phyloP scores from a whole-genome alignment of 2,888 invertebrate species.

The Punctoribates punctum region DNA sequence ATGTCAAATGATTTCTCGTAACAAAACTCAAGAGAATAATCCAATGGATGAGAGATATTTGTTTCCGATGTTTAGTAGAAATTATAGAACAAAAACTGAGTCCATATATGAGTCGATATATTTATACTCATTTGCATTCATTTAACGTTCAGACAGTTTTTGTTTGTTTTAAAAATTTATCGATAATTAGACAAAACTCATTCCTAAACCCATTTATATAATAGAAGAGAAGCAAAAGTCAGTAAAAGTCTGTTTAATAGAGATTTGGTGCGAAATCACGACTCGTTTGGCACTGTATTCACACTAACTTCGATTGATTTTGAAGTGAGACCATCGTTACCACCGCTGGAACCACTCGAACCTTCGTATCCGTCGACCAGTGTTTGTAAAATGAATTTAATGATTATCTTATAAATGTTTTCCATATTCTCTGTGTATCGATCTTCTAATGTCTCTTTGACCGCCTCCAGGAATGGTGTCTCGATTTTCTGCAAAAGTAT shows the following conservation, averaged over 20 bases:
- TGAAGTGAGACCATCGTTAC: neutral
- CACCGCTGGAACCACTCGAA: neutral
- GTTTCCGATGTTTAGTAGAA: too few relatives aligned
- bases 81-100: too few relatives aligned
- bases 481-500: slow-evolving; percentile 69
- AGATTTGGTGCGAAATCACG: neutral
- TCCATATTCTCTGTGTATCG: slow-evolving; percentile 85
- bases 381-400: slow-evolving; percentile 80
- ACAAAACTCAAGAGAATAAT: neutral
- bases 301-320: slow-evolving; percentile 18
- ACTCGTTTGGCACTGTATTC: slow-evolving; percentile 29
- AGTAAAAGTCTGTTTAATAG: neutral
- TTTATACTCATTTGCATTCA: too few relatives aligned
- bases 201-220: too few relatives aligned
- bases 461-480: slow-evolving; percentile 79
- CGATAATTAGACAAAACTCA: too few relatives aligned
- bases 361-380: slow-evolving; percentile 71
- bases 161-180: too few relatives aligned
- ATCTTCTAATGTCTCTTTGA: slow-evolving; percentile 77
- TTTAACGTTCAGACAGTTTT: too few relatives aligned
- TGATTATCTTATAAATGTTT: slow-evolving; percentile 79
- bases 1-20: neutral
- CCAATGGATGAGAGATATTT: too few relatives aligned
- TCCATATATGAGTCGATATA: too few relatives aligned
- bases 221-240: too few relatives aligned